phyloP scores from a whole-genome alignment of 2,113 vertebrate species.

The Callopanchax toddi region DNA sequence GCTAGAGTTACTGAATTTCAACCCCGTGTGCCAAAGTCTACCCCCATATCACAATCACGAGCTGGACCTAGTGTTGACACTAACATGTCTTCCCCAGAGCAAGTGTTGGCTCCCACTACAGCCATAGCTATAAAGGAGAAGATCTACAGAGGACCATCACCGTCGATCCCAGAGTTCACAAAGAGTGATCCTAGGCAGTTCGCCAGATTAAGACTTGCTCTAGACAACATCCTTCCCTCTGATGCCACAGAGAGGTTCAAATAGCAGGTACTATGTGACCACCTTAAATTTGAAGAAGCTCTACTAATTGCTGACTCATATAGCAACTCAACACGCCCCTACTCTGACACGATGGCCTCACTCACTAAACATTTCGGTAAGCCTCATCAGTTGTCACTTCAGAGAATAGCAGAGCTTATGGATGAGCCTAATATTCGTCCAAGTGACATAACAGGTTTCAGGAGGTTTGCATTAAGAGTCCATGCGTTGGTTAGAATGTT shows the following conservation, averaged over 20 bases:
- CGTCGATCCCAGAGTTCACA: no score
- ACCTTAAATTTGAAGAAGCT: slow-evolving; percentile 11
- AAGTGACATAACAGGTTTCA: background rate
- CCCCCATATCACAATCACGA: no score
- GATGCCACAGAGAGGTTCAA: slow-evolving; percentile 17
- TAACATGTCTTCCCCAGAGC: no score
- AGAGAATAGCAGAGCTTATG: slow-evolving; percentile 13
- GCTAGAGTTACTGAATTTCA: no score
- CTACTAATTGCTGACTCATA: slow-evolving; percentile 3
- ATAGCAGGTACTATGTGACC: slow-evolving; percentile 10
- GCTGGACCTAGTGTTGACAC: no score
- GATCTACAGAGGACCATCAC: no score
- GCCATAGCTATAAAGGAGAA: no score
- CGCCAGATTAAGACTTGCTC: no score
- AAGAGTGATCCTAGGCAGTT: no score
- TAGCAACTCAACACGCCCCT: background rate
- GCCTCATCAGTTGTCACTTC: slow-evolving; percentile 7
- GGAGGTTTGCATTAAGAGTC: slow-evolving; percentile 10
- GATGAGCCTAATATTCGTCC: background rate
- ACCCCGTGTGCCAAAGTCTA: no score
- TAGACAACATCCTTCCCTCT: background rate
- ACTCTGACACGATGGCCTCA: background rate
- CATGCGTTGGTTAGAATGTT: slow-evolving; percentile 1
- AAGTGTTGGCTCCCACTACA: no score
- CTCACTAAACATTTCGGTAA: background rate